These are phyloP conservation scores for Bicyclus anynana DNA, from an alignment of 1,140 invertebrate species.

Conservation along the genomic window DNA sequence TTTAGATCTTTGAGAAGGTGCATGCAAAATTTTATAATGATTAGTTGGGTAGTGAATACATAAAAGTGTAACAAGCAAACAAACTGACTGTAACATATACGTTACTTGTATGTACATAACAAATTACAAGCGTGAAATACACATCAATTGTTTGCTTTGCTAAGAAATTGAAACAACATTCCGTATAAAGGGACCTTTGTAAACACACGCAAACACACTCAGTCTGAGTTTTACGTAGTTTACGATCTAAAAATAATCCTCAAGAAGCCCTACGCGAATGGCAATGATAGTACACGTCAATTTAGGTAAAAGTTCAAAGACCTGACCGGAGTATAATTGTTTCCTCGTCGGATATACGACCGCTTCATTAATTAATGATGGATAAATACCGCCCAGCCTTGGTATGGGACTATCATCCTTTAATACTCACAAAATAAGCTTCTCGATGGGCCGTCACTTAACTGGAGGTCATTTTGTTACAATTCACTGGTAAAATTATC, in stretches of 20 bases:
- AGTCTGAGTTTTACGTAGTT: constrained; percentile 34
- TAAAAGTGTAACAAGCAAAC: background rate
- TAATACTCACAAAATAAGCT: constrained; percentile 33
- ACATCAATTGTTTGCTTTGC: background rate
- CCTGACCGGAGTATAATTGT: constrained; percentile 54
- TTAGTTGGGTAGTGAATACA: too few species aligned
- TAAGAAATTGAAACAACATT: constrained; percentile 17
- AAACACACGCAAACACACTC: constrained; percentile 22
- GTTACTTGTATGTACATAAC: too few species aligned
- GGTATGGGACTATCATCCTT: constrained; percentile 29
- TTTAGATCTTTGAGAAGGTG: too few species aligned
- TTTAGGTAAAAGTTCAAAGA: constrained; percentile 50
- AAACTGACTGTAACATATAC: background rate
- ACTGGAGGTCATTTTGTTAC: constrained; percentile 15
- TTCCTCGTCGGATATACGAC: constrained; percentile 39
- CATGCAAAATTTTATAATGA: too few species aligned
- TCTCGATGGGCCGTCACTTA: constrained; percentile 25
- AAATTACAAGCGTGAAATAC: constrained; percentile 7
- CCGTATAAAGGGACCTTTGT: constrained; percentile 18
- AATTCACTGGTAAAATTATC: constrained; percentile 9
- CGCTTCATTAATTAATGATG: constrained; percentile 40
- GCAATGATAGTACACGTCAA: constrained; percentile 31
- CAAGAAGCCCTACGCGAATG: constrained; percentile 39
- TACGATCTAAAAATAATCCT: constrained; percentile 60
- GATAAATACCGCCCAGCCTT: constrained; percentile 41